Evolutionary conservation across 2,888 invertebrate species (phyloP).

Genomic region (Ormyrus rosae): DNA sequence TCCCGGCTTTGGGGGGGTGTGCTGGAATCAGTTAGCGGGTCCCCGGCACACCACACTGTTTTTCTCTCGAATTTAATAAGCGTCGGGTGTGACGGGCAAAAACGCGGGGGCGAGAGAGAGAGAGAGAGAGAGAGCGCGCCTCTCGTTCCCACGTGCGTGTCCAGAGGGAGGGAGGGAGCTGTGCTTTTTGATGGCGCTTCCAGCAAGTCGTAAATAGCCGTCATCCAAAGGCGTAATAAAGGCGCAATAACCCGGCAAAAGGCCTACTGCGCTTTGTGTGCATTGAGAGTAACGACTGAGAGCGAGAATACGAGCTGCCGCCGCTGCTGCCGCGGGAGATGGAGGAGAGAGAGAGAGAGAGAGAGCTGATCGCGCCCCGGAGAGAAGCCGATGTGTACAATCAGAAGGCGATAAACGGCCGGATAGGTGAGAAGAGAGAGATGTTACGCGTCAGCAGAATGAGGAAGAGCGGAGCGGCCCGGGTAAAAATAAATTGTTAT

Average conservation of each 20-base stretch:
- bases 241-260: constrained; percentile 61
- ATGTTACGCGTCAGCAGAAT: constrained; percentile 51
- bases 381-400: constrained; percentile 14
- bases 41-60: constrained; percentile 40
- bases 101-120: constrained; percentile 54
- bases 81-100: constrained; percentile 63
- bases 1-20: constrained; percentile 29
- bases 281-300: constrained; percentile 60
- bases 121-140: constrained; percentile 29
- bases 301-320: background rate
- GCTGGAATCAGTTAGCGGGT: constrained; percentile 61
- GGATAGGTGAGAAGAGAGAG: background rate
- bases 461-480: constrained; percentile 32
- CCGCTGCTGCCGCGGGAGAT: background rate
- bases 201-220: constrained; percentile 68
- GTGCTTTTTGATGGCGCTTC: constrained; percentile 67
- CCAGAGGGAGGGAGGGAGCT: constrained; percentile 28
- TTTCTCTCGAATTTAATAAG: constrained; percentile 63
- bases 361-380: background rate
- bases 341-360: no score
- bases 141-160: background rate
- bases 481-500: constrained; percentile 13
- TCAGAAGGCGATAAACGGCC: constrained; percentile 18
- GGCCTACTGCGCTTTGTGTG: constrained; percentile 35
- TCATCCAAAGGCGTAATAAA: constrained; percentile 62